phyloP scores from a whole-genome alignment of 2,113 vertebrate species.

The Chionodraco myersi region DNA sequence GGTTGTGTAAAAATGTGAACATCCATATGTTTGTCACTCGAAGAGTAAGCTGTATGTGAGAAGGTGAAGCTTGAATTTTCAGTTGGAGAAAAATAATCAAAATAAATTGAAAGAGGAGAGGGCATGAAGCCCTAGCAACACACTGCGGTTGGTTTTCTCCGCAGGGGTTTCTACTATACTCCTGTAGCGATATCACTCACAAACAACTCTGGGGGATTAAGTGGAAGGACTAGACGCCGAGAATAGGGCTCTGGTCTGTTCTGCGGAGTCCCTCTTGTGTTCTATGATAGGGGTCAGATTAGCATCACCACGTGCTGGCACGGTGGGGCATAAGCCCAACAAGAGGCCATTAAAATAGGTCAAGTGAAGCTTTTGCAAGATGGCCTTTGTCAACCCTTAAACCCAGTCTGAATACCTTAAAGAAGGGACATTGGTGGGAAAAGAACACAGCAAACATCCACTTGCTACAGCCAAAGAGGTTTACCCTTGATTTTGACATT shows the following conservation, averaged over 20 bases:
- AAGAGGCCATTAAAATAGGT: constrained; percentile 79
- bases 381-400: constrained; percentile 69
- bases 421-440: constrained; percentile 61
- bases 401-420: constrained; percentile 57
- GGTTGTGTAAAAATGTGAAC: constrained; percentile 5
- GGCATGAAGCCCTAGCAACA: constrained; percentile 13
- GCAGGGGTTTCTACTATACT: constrained; percentile 42
- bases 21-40: background rate
- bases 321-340: constrained; percentile 54
- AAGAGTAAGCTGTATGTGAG: constrained; percentile 13
- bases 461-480: constrained; percentile 15
- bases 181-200: constrained; percentile 65
- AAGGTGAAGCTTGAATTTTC: background rate
- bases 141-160: constrained; percentile 48
- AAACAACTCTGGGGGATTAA: constrained; percentile 79
- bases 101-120: background rate
- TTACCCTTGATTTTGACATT: background rate
- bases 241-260: constrained; percentile 59
- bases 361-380: constrained; percentile 77
- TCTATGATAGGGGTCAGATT: constrained; percentile 72
- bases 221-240: constrained; percentile 63
- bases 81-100: background rate
- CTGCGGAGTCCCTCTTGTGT: constrained; percentile 59
- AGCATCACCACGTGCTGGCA: constrained; percentile 67
- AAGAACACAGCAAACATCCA: constrained; percentile 46